Conservation (phyloP, 2,888 invertebrate genomes). For the Nomada goodeniana region DNA sequence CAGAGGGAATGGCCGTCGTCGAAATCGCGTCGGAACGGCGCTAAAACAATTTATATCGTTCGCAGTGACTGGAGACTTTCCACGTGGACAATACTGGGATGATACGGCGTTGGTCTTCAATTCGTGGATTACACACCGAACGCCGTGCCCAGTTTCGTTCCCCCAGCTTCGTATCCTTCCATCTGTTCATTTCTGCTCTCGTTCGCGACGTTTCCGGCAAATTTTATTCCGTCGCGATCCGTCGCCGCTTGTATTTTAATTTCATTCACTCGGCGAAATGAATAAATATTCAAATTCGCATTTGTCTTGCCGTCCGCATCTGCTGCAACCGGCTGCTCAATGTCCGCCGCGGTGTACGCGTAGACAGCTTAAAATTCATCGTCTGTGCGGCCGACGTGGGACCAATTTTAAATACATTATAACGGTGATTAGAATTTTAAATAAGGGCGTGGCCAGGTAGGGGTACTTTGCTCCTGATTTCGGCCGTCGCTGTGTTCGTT, state of each 20-base stretch:
- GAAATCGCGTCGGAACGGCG: slow-evolving; percentile 67
- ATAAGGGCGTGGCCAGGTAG: not conserved
- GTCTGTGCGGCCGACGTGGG: slow-evolving; percentile 1
- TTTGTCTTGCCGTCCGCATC: slow-evolving; percentile 57
- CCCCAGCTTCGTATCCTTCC: slow-evolving; percentile 39
- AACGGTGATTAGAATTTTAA: slow-evolving; percentile 52
- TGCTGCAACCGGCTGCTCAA: slow-evolving; percentile 3
- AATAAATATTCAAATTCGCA: slow-evolving; percentile 74
- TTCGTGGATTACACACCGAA: slow-evolving; percentile 68
- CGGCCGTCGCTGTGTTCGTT: not conserved
- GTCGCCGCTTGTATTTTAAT: slow-evolving; percentile 70
- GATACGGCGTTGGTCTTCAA: slow-evolving; percentile 65
- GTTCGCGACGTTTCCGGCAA: not conserved
- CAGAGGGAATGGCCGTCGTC: slow-evolving; percentile 57
- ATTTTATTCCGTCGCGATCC: slow-evolving; percentile 41
- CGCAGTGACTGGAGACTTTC: slow-evolving; percentile 51
- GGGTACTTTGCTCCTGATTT: not conserved
- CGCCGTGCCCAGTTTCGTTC: not conserved
- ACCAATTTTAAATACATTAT: slow-evolving; percentile 38
- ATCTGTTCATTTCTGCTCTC: slow-evolving; percentile 4
- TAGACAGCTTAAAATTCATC: slow-evolving; percentile 48
- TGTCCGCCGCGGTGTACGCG: not conserved
- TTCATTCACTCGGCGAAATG: slow-evolving; percentile 65
- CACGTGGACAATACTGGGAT: slow-evolving; percentile 56
- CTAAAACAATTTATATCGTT: slow-evolving; percentile 75